phyloP scores from a whole-genome alignment of 2,888 invertebrate species.

The Oeneis ivallda region DNA sequence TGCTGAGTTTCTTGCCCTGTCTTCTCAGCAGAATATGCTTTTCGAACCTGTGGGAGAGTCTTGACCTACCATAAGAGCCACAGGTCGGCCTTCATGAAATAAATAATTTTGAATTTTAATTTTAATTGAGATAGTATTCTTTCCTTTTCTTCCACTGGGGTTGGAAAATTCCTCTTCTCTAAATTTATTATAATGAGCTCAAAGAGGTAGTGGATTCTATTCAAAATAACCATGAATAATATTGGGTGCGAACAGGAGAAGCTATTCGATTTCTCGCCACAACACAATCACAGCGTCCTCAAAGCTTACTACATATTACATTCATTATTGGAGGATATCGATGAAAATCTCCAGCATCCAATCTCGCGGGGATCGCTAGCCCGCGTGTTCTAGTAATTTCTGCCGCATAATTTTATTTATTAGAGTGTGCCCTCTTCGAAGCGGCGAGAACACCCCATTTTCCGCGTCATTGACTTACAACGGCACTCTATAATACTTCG shows the following conservation, averaged over 20 bases:
- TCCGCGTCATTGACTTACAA: constrained; percentile 82
- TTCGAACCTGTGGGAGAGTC: too few relatives aligned
- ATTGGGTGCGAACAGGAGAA: constrained; percentile 3
- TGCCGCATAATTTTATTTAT: constrained; percentile 81
- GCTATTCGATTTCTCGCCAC: constrained; percentile 20
- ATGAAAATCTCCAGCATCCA: constrained; percentile 76
- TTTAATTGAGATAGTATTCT: too few relatives aligned
- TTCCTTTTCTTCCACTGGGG: not conserved
- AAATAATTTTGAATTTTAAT: too few relatives aligned
- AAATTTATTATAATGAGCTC: not conserved
- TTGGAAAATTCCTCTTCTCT: not conserved
- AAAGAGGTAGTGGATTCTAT: not conserved
- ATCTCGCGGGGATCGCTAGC: constrained; percentile 72
- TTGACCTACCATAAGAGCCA: too few relatives aligned
- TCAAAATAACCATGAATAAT: not conserved
- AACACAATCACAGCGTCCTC: constrained; percentile 43
- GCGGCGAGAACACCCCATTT: constrained; percentile 78
- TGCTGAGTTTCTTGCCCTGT: too few relatives aligned
- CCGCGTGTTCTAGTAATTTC: constrained; percentile 81
- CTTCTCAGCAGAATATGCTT: too few relatives aligned
- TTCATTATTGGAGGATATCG: constrained; percentile 76
- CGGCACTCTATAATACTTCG: constrained; percentile 80
- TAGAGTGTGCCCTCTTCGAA: constrained; percentile 73
- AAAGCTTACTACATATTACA: constrained; percentile 73
- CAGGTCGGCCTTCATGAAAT: too few relatives aligned